Conservation (phyloP, 2,888 invertebrate species). For the Aphodius granarius region DNA sequence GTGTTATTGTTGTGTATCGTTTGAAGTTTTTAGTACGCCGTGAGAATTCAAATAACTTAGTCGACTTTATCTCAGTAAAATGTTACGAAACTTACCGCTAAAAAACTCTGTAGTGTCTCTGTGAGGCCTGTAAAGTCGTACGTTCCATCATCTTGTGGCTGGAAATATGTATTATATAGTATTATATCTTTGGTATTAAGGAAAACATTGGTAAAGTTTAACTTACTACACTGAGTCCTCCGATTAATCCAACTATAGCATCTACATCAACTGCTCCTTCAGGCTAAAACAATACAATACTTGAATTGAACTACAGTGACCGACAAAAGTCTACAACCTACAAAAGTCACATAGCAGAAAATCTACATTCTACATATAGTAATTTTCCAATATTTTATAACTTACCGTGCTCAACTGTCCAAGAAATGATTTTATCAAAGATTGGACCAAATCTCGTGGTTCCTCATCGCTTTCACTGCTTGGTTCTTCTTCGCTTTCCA, state of each 20-base stretch:
- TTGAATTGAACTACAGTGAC: no score
- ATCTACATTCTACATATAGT: background rate
- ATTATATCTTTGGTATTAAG: background rate
- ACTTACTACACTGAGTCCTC: conserved; percentile 51
- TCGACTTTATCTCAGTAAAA: background rate
- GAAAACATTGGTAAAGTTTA: background rate
- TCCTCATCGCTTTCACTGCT: conserved; percentile 45
- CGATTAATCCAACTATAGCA: conserved; percentile 50
- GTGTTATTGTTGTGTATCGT: background rate
- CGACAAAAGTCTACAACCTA: no score
- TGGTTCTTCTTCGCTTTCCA: conserved; percentile 35
- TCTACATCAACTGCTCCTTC: conserved; percentile 52
- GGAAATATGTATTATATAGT: no score
- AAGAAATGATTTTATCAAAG: conserved; percentile 50
- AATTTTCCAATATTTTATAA: background rate
- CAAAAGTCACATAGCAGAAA: no score
- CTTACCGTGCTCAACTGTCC: conserved; percentile 50
- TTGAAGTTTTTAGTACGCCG: background rate
- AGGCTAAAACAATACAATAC: conserved; percentile 42
- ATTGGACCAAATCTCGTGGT: conserved; percentile 48
- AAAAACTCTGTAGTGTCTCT: conserved; percentile 48
- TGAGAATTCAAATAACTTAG: background rate
- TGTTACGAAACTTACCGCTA: conserved; percentile 46
- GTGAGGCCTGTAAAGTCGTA: conserved; percentile 51
- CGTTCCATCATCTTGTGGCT: conserved; percentile 51